Conservation (phyloP, 2,888 invertebrate genomes). For the Lepetodrilus schrolli region DNA sequence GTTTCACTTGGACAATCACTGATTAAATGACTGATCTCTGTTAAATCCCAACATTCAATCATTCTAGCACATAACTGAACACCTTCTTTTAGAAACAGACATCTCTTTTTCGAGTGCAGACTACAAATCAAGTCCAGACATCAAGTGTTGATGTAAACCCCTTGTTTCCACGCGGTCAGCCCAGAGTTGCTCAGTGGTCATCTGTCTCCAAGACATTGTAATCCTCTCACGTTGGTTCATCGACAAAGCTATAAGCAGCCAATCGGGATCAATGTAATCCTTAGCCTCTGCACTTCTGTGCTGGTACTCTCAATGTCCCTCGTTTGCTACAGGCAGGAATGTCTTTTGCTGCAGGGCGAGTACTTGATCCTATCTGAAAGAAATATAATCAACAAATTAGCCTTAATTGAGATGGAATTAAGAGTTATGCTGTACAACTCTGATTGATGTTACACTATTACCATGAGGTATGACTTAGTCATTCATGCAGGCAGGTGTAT, state of each 20-base stretch:
- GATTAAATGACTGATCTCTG: not conserved
- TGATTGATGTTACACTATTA: too few relatives aligned
- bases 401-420: too few relatives aligned
- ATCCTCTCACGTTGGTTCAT: not conserved
- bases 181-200: not conserved
- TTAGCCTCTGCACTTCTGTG: not conserved
- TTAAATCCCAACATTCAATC: not conserved
- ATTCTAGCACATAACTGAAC: constrained; percentile 7
- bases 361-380: too few relatives aligned
- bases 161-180: too few relatives aligned
- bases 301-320: not conserved
- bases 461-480: too few relatives aligned
- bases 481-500: too few relatives aligned
- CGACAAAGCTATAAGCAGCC: constrained; percentile 4
- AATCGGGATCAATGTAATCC: constrained; percentile 8
- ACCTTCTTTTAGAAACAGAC: not conserved
- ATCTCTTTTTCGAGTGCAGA: not conserved
- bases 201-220: not conserved
- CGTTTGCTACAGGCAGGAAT: not conserved
- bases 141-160: not conserved
- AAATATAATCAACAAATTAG: too few relatives aligned
- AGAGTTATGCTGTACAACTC: too few relatives aligned
- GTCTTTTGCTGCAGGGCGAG: too few relatives aligned
- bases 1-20: not conserved
- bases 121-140: not conserved